Base-by-base conservation (phyloP, 2,113 vertebrate species). In the Nothobranchius furzeri region DNA sequence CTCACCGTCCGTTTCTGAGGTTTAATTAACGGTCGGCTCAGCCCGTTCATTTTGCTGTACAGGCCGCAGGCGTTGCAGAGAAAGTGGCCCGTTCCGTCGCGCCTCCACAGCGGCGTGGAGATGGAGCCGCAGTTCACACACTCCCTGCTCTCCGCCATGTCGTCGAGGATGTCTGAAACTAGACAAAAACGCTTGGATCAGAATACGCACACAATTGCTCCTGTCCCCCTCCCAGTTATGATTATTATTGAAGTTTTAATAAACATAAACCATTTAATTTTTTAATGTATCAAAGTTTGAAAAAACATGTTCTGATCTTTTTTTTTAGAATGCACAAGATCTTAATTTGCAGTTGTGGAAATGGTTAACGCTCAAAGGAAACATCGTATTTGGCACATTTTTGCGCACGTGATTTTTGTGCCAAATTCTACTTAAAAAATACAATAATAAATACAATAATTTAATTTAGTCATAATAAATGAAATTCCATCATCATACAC, bases 21-120 rank as follows among this genome's bases (percentile, higher is more conserved):
- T 87, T 99, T 99, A 92, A 99, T 99, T 88, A 99, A 95, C 69
- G 98, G 98, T 75, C 98, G 92, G 89, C 96, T 99, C 69, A 99
- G 96, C 30, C 98, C 97, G 81, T 99, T 99, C 96, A 99, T 98
- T 91, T 99, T 99, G 94, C 96, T 98, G 92, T 99, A 99, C 51
- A 99, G 94, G 76, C 98, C 98, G 82, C 98, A 99, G 82, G 98
- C 98, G 81, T 99, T 99, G 90, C 98, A 99, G 82, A 99, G 93
- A 92, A 99, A 99, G 94, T 99, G 94, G 3, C 98, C 97, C 6
- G 97, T 99, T 87, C 97, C 96, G 78, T 99, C 98, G 69, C 97
- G 94, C 86, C 98, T 95, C 98, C 98, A 99, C 7, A 99, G 92
- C 35, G 98, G 98, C 76, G 98, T 99, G 88, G 98, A 98, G 87